A percentile compares a stretch with the other conserved stretches of the same genome.
Evolutionary conservation across 2,797 vertebrate genomes (phyloP).

Genomic region (Pseudochirops cupreus): DNA sequence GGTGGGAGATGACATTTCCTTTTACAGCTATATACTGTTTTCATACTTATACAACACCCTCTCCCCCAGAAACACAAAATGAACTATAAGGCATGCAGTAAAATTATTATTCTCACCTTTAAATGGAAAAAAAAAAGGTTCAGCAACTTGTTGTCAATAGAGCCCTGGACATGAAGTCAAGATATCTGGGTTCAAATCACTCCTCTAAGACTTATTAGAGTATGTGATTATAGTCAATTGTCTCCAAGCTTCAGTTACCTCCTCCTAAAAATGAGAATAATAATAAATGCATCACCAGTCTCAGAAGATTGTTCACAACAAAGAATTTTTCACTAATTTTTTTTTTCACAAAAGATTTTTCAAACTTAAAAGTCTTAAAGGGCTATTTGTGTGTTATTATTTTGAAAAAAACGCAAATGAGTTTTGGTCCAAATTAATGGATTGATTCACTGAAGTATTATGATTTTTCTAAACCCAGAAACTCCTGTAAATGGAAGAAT

Average conservation of each 20-base stretch:
- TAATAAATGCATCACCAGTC: slow-evolving; percentile 26
- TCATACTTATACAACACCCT: background rate
- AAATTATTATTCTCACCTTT: background rate
- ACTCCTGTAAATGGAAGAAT: background rate
- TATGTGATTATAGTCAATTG: background rate
- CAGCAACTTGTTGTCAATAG: background rate
- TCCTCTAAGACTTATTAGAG: background rate
- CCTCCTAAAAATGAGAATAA: slow-evolving; percentile 28
- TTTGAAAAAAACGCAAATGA: background rate
- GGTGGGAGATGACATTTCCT: background rate
- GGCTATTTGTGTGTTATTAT: background rate
- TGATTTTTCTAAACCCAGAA: background rate
- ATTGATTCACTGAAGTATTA: background rate
- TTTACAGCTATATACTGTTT: background rate
- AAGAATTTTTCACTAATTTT: background rate
- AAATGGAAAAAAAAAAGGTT: background rate
- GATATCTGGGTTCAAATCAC: background rate
- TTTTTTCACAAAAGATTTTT: background rate
- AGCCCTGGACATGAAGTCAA: background rate
- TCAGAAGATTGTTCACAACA: background rate
- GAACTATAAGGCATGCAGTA: background rate
- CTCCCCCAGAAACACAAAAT: background rate
- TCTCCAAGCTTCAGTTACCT: slow-evolving; percentile 1
- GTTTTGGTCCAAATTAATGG: background rate
- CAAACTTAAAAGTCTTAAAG: background rate